Evolutionary conservation across 1,140 invertebrate species (phyloP).

Genomic region (Panulirus ornatus): DNA sequence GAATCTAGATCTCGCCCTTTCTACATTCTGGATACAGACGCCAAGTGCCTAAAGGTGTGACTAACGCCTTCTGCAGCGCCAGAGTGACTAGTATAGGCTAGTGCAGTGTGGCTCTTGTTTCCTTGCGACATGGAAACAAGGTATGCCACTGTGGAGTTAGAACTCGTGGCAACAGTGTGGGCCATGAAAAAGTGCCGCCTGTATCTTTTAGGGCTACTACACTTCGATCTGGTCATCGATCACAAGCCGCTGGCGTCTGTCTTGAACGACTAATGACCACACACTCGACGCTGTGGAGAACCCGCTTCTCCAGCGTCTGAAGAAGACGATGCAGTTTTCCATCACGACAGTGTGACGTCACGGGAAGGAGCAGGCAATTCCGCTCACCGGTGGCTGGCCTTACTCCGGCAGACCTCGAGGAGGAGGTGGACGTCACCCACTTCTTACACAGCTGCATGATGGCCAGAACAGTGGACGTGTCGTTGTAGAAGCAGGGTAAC

Average conservation of each 20-base stretch:
- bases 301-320: conserved; percentile 36
- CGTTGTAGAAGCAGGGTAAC: no score
- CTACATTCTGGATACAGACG: conserved; percentile 22
- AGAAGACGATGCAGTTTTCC: conserved; percentile 24
- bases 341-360: conserved; percentile 29
- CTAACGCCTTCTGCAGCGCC: conserved; percentile 30
- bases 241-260: no score
- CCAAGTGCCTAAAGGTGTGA: conserved; percentile 2
- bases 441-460: conserved; percentile 30
- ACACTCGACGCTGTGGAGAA: conserved; percentile 44
- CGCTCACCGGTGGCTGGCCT: no score
- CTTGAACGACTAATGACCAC: conserved; percentile 63
- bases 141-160: conserved; percentile 64
- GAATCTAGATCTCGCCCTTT: conserved; percentile 33
- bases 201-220: conserved; percentile 36
- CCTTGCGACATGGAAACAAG: conserved; percentile 46
- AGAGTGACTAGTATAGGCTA: conserved; percentile 21
- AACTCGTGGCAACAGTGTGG: conserved; percentile 73
- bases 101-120: conserved; percentile 40
- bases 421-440: background rate
- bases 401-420: no score
- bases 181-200: conserved; percentile 68
- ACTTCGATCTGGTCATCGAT: conserved; percentile 44
- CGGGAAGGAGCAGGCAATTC: conserved; percentile 1
- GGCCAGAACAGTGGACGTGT: no score